Evolutionary conservation across 2,113 vertebrate genomes (phyloP).

Genomic region (Anseranas semipalmata): DNA sequence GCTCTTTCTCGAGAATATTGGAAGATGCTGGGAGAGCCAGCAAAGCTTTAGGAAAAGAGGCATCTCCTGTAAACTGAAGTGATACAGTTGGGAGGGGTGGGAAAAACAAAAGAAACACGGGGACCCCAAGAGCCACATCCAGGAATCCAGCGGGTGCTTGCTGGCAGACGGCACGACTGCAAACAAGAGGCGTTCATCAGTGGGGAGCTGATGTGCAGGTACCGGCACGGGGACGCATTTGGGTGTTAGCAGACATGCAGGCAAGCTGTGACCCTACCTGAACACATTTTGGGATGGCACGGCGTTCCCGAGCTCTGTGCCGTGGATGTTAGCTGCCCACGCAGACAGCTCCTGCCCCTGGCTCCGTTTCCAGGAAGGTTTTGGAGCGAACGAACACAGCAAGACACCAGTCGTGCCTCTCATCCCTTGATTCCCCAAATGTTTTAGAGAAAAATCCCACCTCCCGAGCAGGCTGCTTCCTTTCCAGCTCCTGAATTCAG

Average conservation of each 20-base stretch:
- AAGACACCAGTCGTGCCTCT: not conserved
- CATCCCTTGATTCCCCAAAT: not conserved
- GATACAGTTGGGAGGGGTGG: rapidly evolving
- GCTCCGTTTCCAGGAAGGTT: not conserved
- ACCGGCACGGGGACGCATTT: not conserved
- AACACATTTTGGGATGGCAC: not conserved
- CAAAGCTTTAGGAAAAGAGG: not conserved
- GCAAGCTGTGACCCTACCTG: not conserved
- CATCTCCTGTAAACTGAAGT: not conserved
- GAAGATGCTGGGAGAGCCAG: not conserved
- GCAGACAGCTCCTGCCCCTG: not conserved
- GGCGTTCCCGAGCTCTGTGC: not conserved
- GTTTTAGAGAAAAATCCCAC: not conserved
- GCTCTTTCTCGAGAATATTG: not conserved
- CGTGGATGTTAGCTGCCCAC: rapidly evolving
- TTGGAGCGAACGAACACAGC: not conserved
- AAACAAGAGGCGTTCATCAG: rapidly evolving
- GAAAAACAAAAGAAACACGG: not conserved
- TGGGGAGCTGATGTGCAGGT: not conserved
- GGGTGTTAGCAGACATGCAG: not conserved
- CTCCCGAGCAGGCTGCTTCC: not conserved
- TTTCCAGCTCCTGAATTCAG: not conserved
- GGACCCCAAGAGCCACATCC: rapidly evolving
- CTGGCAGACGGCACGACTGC: not conserved
- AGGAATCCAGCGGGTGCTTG: not conserved